phyloP scores from a whole-genome alignment of 1,140 invertebrate species.

The Centruroides vittatus region DNA sequence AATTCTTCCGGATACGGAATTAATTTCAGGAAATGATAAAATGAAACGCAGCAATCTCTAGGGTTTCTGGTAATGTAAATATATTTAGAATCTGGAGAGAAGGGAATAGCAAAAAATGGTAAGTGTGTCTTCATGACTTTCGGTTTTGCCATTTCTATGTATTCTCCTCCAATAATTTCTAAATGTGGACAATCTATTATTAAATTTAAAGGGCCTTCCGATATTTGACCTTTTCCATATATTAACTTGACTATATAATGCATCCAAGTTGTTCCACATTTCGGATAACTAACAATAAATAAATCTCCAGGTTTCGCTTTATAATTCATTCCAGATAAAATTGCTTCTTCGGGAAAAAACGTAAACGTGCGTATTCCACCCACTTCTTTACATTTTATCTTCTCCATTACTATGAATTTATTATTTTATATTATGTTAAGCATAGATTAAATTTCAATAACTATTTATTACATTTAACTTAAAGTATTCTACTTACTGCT shows the following conservation, averaged over 20 bases:
- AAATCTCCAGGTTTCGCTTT: conserved; percentile 13
- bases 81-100: conserved; percentile 31
- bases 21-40: conserved; percentile 58
- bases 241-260: conserved; percentile 22
- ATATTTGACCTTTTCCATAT: not conserved
- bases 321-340: conserved; percentile 7
- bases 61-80: conserved; percentile 68
- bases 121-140: conserved; percentile 52
- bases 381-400: too few relatives aligned
- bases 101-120: conserved; percentile 49
- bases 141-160: not conserved
- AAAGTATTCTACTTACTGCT: too few relatives aligned
- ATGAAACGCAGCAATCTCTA: conserved; percentile 70
- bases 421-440: too few relatives aligned
- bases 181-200: not conserved
- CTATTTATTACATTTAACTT: too few relatives aligned
- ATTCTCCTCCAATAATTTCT: conserved; percentile 1
- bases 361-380: too few relatives aligned
- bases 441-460: too few relatives aligned
- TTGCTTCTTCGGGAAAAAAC: too few relatives aligned
- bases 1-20: conserved; percentile 24
- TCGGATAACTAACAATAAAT: conserved; percentile 17
- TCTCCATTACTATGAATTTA: too few relatives aligned
- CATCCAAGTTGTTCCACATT: conserved; percentile 27
- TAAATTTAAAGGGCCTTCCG: not conserved